Evolutionary conservation across 2,888 invertebrate species (phyloP).

Genomic region (Hemistola chrysoprasaria): DNA sequence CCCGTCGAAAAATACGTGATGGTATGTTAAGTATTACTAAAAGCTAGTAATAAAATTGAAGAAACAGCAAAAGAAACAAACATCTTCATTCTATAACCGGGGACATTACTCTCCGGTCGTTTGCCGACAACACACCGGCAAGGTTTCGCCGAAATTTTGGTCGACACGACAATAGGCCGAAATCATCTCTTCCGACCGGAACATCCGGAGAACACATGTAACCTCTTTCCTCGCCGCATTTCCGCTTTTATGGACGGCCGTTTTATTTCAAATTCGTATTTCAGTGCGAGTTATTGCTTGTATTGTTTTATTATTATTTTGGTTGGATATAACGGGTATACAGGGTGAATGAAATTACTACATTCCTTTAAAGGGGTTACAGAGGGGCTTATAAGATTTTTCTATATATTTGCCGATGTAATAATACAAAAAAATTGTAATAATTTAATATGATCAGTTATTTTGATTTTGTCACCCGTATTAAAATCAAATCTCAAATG

Average conservation of each 20-base stretch:
- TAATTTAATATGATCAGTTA: too few relatives aligned
- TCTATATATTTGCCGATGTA: too few relatives aligned
- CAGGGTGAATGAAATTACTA: too few relatives aligned
- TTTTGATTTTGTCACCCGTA: too few relatives aligned
- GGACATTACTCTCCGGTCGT: slow-evolving; percentile 35
- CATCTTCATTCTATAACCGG: slow-evolving; percentile 33
- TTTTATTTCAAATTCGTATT: slow-evolving; percentile 12
- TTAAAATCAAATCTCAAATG: too few relatives aligned
- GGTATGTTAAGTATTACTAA: too few relatives aligned
- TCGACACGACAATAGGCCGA: slow-evolving; percentile 43
- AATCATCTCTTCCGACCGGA: slow-evolving; percentile 56
- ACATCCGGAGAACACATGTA: slow-evolving; percentile 39
- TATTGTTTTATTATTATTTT: background rate
- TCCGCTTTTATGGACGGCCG: slow-evolving; percentile 5
- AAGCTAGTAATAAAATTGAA: slow-evolving; percentile 7
- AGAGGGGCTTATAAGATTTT: too few relatives aligned
- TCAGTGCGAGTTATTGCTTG: background rate
- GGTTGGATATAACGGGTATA: too few relatives aligned
- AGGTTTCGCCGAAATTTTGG: too few relatives aligned
- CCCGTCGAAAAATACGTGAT: too few relatives aligned
- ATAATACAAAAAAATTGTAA: too few relatives aligned
- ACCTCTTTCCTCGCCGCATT: slow-evolving; percentile 17
- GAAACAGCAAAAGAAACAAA: slow-evolving; percentile 19
- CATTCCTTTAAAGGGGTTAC: too few relatives aligned
- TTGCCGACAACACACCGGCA: slow-evolving; percentile 2